Base-by-base conservation (phyloP, 2,113 vertebrate genomes). In the Gnathonemus longibarbis region DNA sequence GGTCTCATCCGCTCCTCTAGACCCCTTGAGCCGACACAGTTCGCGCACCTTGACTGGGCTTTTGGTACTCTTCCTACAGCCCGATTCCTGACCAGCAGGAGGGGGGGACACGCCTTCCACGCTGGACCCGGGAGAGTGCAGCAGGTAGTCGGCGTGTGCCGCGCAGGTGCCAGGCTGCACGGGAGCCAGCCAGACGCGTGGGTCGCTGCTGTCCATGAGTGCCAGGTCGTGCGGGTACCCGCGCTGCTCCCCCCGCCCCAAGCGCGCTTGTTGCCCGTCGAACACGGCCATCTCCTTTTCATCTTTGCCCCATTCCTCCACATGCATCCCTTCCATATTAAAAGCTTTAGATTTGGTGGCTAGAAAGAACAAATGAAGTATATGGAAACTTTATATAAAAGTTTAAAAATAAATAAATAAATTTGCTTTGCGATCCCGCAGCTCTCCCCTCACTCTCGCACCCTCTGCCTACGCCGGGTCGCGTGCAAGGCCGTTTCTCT, bases 101-200 rank as follows among this genome's bases (percentile, higher is more conserved):
- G 90, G 92, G 35, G 95, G 94, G 87, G 95, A 96, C 90, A 92
- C 93, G 85, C 94, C 95, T 89, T 96, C 94, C 92, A 93, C 92
- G 91, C 96, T 96, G 87, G 95, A 92, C 93, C 95, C 84, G 90
- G 96, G 93, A 92, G 96, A 94, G 92, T 94, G 95, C 91, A 94
- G 95, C 96, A 96, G 94, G 95, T 96, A 97, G 88, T 96, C 96
- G 91, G 94, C 96, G 96, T 96, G 96, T 95, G 96, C 94, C 94
- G 94, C 93, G 90, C 96, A 96, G 95, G 95, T 95, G 95, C 95
- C 95, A 90, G 96, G 95, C 95, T 96, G 95, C 87, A 93, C 91
- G 53, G 97, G 95, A 93, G 96, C 95, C 94, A 97, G 96, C 97
- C 97, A 97, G 95, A 95, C 96, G 95, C 97, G 96, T 96, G 97